Evolutionary conservation across 1,140 invertebrate genomes (phyloP).

Genomic region (Metopolophium dirhodum): DNA sequence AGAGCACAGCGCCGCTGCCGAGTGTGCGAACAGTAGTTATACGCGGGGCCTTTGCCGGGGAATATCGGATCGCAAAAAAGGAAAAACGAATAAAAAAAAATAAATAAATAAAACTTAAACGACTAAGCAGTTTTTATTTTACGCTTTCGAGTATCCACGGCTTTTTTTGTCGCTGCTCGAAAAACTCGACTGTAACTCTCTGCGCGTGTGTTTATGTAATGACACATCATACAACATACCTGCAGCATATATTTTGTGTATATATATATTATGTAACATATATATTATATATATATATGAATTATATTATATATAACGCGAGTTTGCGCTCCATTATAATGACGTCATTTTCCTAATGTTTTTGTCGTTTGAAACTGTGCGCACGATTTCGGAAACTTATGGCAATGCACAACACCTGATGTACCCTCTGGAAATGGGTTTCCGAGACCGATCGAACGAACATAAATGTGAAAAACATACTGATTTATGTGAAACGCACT

Average conservation of each 20-base stretch:
- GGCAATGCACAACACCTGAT: conserved; percentile 19
- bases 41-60: neutral
- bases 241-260: neutral
- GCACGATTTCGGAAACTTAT: conserved; percentile 8
- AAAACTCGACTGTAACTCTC: conserved; percentile 5
- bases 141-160: neutral
- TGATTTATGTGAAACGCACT: conserved; percentile 10
- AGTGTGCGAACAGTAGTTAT: no score
- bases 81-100: neutral
- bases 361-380: neutral
- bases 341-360: conserved; percentile 19
- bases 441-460: neutral
- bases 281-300: no score
- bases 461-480: neutral
- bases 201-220: neutral
- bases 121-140: conserved; percentile 1
- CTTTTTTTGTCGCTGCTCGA: neutral
- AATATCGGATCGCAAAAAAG: neutral
- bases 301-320: neutral
- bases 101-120: neutral
- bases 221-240: neutral
- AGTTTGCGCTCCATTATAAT: conserved; percentile 12
- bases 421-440: neutral
- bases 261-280: neutral
- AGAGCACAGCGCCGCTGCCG: neutral